phyloP scores from a whole-genome alignment of 1,140 invertebrate species.

The Caenorhabditis inopinata region DNA sequence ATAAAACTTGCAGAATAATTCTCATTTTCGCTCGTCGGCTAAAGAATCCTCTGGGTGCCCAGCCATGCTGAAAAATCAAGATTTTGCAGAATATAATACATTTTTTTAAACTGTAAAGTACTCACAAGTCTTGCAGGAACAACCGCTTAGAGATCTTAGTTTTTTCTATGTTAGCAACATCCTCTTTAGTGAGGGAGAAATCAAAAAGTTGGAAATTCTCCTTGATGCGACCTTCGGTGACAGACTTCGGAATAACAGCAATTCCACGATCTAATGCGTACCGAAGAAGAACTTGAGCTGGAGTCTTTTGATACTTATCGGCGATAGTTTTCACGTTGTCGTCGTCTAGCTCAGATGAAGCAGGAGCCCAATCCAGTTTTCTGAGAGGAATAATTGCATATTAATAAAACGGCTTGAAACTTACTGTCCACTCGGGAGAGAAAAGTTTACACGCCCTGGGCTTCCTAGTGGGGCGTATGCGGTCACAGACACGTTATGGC shows the following conservation, averaged over 20 bases:
- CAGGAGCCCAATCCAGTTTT: not conserved
- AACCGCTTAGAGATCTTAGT: constrained; percentile 34
- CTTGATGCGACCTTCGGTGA: constrained; percentile 36
- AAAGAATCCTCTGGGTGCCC: constrained; percentile 54
- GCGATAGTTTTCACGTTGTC: constrained; percentile 70
- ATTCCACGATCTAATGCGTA: constrained; percentile 65
- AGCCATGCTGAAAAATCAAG: constrained; percentile 45
- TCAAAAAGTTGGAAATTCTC: constrained; percentile 68
- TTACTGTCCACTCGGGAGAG: constrained; percentile 27
- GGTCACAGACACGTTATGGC: constrained; percentile 51
- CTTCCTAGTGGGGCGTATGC: constrained; percentile 54
- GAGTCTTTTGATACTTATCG: constrained; percentile 69
- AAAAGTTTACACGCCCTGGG: constrained; percentile 39
- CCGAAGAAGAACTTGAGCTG: constrained; percentile 70
- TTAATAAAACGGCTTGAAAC: not conserved
- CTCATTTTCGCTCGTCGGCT: constrained; percentile 43
- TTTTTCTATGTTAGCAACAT: constrained; percentile 44
- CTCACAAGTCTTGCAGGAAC: constrained; percentile 30
- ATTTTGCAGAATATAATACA: too few species aligned
- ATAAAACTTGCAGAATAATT: too few species aligned
- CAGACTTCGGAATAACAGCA: constrained; percentile 67
- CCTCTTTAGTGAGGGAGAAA: constrained; percentile 44
- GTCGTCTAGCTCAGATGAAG: not conserved
- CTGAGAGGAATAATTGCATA: not conserved
- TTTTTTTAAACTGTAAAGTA: not conserved